Evolutionary conservation across 2,797 vertebrate species (phyloP), one percentile per base, ranked within the genome.

Genomic region (Smutsia temminckii): DNA sequence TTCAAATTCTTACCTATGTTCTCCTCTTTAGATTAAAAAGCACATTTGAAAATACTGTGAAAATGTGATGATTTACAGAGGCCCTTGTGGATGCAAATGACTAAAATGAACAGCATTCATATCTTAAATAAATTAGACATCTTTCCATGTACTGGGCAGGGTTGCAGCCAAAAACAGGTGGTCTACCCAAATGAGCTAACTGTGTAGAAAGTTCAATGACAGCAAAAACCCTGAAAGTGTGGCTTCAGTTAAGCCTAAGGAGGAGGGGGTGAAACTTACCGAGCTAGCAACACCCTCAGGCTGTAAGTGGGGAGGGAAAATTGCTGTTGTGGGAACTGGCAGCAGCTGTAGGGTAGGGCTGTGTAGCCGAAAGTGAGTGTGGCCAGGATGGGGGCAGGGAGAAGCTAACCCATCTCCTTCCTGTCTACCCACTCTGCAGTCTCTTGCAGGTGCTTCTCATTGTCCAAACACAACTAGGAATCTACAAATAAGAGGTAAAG

Each of bases 1-100:
- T 64, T 92, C 63, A n/a, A 57, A 59, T 83, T 74, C 12, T 29
- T 97, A 85, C 53, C 69, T 71, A 55, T 10, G 64, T 27, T 64
- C 66, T 89, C 27, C n/a, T 80, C 29, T 93, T 88, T 57, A 51
- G 27, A 68, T 25, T 55, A 37, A 87, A 93, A 37, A 13, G 12
- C 16, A 64, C 29, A 69, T 49, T 92, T 77, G 40, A 61, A 93
- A 71, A 87, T 55, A 64, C 5, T 71, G 34, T 64, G 13, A 89
- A 88, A 93, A 29, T 53, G 6, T 27, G 13, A 69, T 51, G 11
- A 55, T 90, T 68, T 90, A 51, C 27, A 83, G 25, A 77, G 8
- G 8, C 11, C 46, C 8, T 3, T 7, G 8, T 49, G n/a, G 37
- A 81, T 20, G n/a, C 8, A 61, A 83, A 17, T 51, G 20, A 68